Percentiles rank a stretch among this genome's conserved stretches.
Evolutionary conservation across 2,888 invertebrate genomes (phyloP).

Genomic region (Caenorhabditis parvicauda): DNA sequence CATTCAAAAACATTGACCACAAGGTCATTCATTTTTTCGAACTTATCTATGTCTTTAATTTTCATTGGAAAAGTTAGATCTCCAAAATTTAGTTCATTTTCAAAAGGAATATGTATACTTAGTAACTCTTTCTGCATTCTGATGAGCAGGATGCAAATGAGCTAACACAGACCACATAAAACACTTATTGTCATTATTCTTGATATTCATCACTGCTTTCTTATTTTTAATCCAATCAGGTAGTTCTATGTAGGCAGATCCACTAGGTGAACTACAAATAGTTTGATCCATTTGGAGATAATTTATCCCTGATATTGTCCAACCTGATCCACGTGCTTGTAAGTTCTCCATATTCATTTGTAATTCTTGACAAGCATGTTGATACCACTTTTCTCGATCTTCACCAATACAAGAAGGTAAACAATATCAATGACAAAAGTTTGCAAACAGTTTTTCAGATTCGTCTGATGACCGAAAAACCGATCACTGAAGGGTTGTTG

Average conservation of each 20-base stretch:
- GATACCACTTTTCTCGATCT: slow-evolving; percentile 15
- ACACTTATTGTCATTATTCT: slow-evolving; percentile 25
- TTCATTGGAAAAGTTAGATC: slow-evolving; percentile 26
- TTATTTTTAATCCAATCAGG: too few relatives aligned
- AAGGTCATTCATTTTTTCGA: slow-evolving; percentile 33
- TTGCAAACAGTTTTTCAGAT: too few relatives aligned
- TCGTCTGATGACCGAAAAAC: too few relatives aligned
- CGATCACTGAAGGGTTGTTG: too few relatives aligned
- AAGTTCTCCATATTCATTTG: slow-evolving; percentile 15
- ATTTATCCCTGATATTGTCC: slow-evolving; percentile 9
- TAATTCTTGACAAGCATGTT: slow-evolving; percentile 14
- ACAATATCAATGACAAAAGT: too few relatives aligned
- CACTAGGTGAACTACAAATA: too few relatives aligned
- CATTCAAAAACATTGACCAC: slow-evolving; percentile 26
- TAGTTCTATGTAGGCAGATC: too few relatives aligned
- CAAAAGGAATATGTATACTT: slow-evolving; percentile 24
- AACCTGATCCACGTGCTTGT: slow-evolving; percentile 20
- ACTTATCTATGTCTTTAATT: slow-evolving; percentile 20
- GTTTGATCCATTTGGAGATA: slow-evolving; percentile 17
- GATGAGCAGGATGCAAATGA: slow-evolving; percentile 19
- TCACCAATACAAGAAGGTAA: too few relatives aligned
- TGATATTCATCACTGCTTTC: too few relatives aligned
- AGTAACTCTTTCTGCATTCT: slow-evolving; percentile 24
- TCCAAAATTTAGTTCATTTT: slow-evolving; percentile 31
- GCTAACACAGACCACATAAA: slow-evolving; percentile 26